Evolutionary conservation across 2,113 vertebrate genomes (phyloP), one percentile per base, ranked within the genome.

Genomic region (Rhadina sibilatrix): DNA sequence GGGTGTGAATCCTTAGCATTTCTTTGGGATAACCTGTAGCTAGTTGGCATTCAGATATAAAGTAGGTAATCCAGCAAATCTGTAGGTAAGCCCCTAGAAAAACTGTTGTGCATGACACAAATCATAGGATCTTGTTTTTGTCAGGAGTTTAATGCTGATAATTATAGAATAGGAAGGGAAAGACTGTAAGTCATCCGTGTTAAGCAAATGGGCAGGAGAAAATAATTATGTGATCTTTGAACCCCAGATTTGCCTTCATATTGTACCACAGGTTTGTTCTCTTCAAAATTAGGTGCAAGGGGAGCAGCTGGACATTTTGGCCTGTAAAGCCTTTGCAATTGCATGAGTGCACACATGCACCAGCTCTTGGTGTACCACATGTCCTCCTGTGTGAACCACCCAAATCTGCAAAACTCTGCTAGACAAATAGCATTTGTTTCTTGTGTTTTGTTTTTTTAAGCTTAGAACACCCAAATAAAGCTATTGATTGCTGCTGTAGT

Each of bases 121-220:
- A 74, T 93, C 30, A 46, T 28, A 50, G 46, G 20, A 23, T 65
- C 59, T 64, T 1, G 1, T 65, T 86, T 75, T 68, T 85, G 37
- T 49, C 50, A 57, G 66, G 24, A 66, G 22, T 10, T 44, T 78
- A 21, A 23, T 66, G n/a, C 37, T 61, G 22, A 12, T 76, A 82
- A 6, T 61, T 74, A 33, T 30, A 52, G 22, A 72, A 61, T 22
- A 90, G 31, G 38, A 79, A 61, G n/a, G 23, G 12, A 49, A 64
- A 49, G 21, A 15, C 1, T 0, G 0, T 10, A 70, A 40, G 7
- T 66, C 60, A 23, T 59, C 28, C 2, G 1, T 8, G 8, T 37
- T 70, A 6, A 7, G 61, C 42, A 68, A 66, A 65, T 24, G 46
- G 7, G 18, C 10, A 68, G 38, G 40, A 66, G 14, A 71, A 74